phyloP scores from a whole-genome alignment of 2,888 invertebrate genomes.

The Entomobrya proxima region DNA sequence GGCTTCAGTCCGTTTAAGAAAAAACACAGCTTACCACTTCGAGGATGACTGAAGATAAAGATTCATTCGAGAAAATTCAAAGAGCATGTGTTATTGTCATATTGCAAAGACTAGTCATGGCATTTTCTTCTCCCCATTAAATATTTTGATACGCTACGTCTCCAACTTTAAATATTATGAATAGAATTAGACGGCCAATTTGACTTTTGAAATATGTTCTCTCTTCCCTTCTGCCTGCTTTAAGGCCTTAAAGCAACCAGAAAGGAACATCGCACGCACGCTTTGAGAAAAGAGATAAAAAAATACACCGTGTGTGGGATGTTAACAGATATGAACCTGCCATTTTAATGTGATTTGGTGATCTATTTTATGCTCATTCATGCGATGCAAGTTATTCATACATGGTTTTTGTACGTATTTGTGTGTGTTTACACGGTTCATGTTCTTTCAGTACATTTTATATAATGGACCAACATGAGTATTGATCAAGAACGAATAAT shows the following conservation, averaged over 20 bases:
- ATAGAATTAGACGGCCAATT: conserved; percentile 62
- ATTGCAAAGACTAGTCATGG: not conserved
- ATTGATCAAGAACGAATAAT: not conserved
- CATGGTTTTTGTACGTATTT: not conserved
- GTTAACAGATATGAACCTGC: conserved; percentile 47
- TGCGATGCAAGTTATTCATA: not conserved
- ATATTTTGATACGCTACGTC: conserved; percentile 40
- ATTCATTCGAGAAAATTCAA: not conserved
- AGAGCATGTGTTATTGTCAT: not conserved
- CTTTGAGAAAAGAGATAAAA: not conserved
- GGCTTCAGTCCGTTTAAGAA: not conserved
- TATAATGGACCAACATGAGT: not conserved
- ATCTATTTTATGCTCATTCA: conserved; percentile 44
- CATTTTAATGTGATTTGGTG: conserved; percentile 45
- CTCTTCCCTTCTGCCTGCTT: not conserved
- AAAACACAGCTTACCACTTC: not conserved
- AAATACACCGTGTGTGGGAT: conserved; percentile 22
- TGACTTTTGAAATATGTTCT: conserved; percentile 48
- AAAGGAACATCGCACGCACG: not conserved
- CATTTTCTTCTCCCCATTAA: conserved; percentile 16
- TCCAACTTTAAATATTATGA: conserved; percentile 61
- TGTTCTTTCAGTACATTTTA: not conserved
- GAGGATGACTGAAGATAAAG: not conserved
- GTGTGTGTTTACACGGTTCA: not conserved
- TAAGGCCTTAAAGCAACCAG: not conserved